Evolutionary conservation across 2,888 invertebrate genomes (phyloP), one percentile per base, ranked within the genome.

Genomic region (Diarsia mendica): DNA sequence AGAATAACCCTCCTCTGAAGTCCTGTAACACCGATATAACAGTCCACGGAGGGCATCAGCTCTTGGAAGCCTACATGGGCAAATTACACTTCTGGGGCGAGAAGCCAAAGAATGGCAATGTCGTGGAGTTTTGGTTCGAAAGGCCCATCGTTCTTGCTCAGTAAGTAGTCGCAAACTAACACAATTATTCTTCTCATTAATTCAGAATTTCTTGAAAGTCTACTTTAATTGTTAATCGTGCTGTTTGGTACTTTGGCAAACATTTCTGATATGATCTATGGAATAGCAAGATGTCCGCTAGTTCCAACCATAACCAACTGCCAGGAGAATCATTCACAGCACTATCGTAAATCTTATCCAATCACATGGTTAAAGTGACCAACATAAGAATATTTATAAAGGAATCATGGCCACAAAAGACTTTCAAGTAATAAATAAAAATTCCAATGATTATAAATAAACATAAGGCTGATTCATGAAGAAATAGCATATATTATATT

Each of bases 21-120:
- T 94, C 91, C 51, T 97, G 98, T 10, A 97, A 97, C 64, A 98
- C 98, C 3, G 97, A 97, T 76, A 98, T 99, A 77, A 98, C 98
- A 85, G 97, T 98, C 20, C 98, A 99, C 92, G 97, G 98, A 85
- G 98, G 98, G 77, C 98, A 98, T 94, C 97, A 98, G 0, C 92
- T 99, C 33, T 97, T 97, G 80, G 97, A 97, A 84, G 99, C 99
- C 5, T 99, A 99, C 92, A 96, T 97, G 33, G 99, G 99, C 0
- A 97, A 98, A 84, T 97, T 98, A 0, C 99, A 98, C 92, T 99
- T 99, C 94, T 99, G 99, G 99, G 99, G 99, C 0, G 94, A 98
- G 15, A 96, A 98, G 60, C 99, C 99, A 0, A 98, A 98, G 89
- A 97, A 97, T 15, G 99, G 98, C 3, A 98, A 99, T 92, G 96